phyloP scores from a whole-genome alignment of 2,888 invertebrate species.

The Nemotelus pantherinus region DNA sequence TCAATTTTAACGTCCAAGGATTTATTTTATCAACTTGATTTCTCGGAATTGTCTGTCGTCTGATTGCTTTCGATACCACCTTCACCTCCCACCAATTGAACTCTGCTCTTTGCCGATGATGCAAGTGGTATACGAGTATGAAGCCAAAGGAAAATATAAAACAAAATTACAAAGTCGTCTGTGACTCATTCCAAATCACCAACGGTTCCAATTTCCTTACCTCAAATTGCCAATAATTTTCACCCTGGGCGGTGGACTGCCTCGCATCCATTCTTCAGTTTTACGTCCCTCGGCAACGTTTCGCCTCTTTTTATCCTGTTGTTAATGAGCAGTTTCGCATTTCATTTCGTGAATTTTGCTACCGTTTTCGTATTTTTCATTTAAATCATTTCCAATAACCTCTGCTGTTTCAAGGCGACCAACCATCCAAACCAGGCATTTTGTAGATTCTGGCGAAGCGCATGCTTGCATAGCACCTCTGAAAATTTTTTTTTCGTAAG shows the following conservation, averaged over 20 bases:
- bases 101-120: not conserved
- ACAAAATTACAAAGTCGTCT: not conserved
- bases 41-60: slow-evolving; percentile 31
- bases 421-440: not conserved
- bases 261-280: not conserved
- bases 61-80: slow-evolving; percentile 16
- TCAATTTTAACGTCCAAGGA: slow-evolving; percentile 28
- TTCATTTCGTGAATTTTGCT: slow-evolving; percentile 14
- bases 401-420: not conserved
- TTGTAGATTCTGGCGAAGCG: not conserved
- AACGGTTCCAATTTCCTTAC: slow-evolving; percentile 43
- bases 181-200: slow-evolving; percentile 6
- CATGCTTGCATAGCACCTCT: slow-evolving; percentile 21
- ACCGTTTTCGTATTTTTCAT: slow-evolving; percentile 20
- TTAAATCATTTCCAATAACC: not conserved
- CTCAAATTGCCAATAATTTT: slow-evolving; percentile 42
- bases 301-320: not conserved
- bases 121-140: not conserved
- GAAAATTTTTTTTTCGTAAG: slow-evolving; percentile 4
- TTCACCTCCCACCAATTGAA: not conserved
- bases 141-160: slow-evolving; percentile 12
- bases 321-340: not conserved
- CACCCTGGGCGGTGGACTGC: slow-evolving; percentile 11
- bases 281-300: not conserved
- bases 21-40: slow-evolving; percentile 21